phyloP scores from a whole-genome alignment of 2,797 vertebrate genomes.

The Lepus oiostolus region DNA sequence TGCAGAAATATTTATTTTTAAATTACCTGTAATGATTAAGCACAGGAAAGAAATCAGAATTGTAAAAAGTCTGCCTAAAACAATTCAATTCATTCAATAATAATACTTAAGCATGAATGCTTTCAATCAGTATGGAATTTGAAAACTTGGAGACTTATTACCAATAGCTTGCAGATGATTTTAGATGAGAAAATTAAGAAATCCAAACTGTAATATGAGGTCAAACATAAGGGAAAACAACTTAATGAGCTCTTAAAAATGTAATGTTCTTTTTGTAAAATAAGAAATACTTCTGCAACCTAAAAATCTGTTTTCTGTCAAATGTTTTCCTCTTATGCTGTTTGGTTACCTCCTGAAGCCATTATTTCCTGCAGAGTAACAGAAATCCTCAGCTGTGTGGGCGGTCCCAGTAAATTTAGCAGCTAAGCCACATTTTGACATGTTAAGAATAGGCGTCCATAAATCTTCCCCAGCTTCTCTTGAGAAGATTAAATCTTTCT shows the following conservation, averaged over 20 bases:
- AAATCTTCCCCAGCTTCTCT: constrained; percentile 80
- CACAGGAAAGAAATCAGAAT: constrained; percentile 23
- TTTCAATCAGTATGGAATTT: constrained; percentile 81
- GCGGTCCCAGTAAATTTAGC: constrained; percentile 83
- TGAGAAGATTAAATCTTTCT: constrained; percentile 84
- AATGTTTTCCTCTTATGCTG: constrained; percentile 81
- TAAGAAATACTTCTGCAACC: constrained; percentile 71
- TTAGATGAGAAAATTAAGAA: constrained; percentile 85
- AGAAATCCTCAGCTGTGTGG: constrained; percentile 81
- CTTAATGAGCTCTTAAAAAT: constrained; percentile 81
- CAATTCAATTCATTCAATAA: constrained; percentile 84
- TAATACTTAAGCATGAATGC: constrained; percentile 86
- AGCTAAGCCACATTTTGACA: constrained; percentile 80
- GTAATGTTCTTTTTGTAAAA: constrained; percentile 82
- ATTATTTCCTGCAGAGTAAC: constrained; percentile 85
- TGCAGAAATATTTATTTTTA: constrained; percentile 82
- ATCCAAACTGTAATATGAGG: constrained; percentile 78
- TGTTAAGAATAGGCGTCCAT: constrained; percentile 81
- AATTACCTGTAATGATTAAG: constrained; percentile 84
- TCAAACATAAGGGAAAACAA: constrained; percentile 86
- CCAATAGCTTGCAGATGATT: constrained; percentile 84
- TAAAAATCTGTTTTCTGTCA: constrained; percentile 79
- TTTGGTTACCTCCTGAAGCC: constrained; percentile 83
- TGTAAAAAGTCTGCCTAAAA: constrained; percentile 77
- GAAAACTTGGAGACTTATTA: constrained; percentile 79